phyloP scores from a whole-genome alignment of 2,888 invertebrate species.

The Chrysolina haemoptera region DNA sequence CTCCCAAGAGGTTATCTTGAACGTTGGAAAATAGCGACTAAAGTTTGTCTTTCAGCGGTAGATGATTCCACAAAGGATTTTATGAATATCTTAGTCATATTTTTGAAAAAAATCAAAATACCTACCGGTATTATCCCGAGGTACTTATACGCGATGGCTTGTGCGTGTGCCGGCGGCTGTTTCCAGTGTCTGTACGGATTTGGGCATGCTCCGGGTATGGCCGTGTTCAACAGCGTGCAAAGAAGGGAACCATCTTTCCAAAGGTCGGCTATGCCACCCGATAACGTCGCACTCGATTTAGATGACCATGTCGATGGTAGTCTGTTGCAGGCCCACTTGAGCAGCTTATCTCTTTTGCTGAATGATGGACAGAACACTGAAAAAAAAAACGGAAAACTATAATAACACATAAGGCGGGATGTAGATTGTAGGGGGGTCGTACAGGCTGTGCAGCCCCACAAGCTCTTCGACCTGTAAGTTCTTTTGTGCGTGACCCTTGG shows the following conservation, averaged over 20 bases:
- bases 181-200: conserved; percentile 70
- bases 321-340: conserved; percentile 63
- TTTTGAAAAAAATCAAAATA: neutral
- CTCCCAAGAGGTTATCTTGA: too few species aligned
- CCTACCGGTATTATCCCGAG: conserved; percentile 75
- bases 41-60: too few species aligned
- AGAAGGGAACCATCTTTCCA: conserved; percentile 77
- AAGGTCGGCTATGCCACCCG: conserved; percentile 71
- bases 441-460: too few species aligned
- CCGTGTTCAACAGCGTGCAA: conserved; percentile 74
- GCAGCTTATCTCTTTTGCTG: conserved; percentile 62
- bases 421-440: too few species aligned
- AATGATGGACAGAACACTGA: conserved; percentile 65
- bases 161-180: conserved; percentile 73
- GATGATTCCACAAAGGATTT: too few species aligned
- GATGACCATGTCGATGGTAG: conserved; percentile 62
- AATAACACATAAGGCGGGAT: too few species aligned
- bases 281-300: conserved; percentile 55
- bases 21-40: too few species aligned
- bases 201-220: conserved; percentile 75
- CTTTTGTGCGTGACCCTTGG: too few species aligned
- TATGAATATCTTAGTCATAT: too few species aligned
- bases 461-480: too few species aligned
- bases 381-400: conserved; percentile 37
- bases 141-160: conserved; percentile 75